These are phyloP conservation scores for Sylvilagus floridanus DNA, from an alignment of 2,797 vertebrate species.

Conservation along the genomic window DNA sequence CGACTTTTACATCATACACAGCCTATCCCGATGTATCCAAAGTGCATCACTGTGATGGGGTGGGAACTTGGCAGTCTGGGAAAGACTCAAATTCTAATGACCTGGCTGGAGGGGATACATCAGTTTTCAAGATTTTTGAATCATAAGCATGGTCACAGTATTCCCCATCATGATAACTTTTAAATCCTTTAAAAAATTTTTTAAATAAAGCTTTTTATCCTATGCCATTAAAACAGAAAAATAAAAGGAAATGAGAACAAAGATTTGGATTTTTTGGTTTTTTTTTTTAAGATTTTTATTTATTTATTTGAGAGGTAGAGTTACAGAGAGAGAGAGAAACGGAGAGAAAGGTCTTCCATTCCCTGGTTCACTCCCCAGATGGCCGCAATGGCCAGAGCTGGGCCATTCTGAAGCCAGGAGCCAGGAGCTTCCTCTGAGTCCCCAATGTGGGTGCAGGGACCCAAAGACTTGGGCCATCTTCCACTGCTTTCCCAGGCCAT, in stretches of 20 bases:
- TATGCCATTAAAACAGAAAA: constrained; percentile 49
- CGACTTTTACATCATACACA: neutral
- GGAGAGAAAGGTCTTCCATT: too few relatives aligned
- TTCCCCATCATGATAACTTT: constrained; percentile 52
- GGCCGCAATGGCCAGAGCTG: too few relatives aligned
- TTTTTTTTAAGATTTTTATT: too few relatives aligned
- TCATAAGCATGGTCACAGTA: constrained; percentile 44
- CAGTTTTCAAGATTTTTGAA: constrained; percentile 46
- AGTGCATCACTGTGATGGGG: neutral
- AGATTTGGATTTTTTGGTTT: neutral
- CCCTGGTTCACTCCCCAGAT: too few relatives aligned
- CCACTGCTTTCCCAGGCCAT: too few relatives aligned
- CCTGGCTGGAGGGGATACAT: neutral
- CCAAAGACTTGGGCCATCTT: too few relatives aligned
- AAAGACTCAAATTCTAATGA: constrained; percentile 55
- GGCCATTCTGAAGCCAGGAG: too few relatives aligned
- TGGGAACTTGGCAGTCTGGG: constrained; percentile 28
- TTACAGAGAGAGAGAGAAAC: too few relatives aligned
- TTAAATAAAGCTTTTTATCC: constrained; percentile 19
- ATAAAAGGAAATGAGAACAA: constrained; percentile 29
- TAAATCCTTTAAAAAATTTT: constrained; percentile 44
- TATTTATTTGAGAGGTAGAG: too few relatives aligned
- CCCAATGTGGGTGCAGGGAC: too few relatives aligned
- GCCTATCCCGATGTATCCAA: neutral
- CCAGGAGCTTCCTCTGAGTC: too few relatives aligned